Percentiles rank a stretch among this genome's conserved stretches.
These are phyloP conservation scores for Varecia variegata DNA, from an alignment of 2,797 vertebrate genomes.

Conservation along the genomic window DNA sequence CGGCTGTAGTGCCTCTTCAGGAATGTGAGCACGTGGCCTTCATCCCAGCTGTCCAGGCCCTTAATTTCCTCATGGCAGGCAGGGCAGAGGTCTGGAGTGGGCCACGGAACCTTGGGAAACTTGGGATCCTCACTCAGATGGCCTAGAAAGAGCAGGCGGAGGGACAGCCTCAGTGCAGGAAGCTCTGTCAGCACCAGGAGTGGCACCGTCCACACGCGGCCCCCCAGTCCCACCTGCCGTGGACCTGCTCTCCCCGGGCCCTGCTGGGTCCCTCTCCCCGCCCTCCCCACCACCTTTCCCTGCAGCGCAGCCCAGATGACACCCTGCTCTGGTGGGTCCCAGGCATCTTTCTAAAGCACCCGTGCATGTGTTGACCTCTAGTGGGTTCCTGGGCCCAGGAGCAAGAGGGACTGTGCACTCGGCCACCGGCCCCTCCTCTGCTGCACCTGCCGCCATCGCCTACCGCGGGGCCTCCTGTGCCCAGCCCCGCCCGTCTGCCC, in stretches of 20 bases:
- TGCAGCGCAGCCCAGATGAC: neutral
- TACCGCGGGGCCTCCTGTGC: too few relatives aligned
- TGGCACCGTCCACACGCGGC: accelerated
- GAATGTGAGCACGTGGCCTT: slow-evolving; percentile 88
- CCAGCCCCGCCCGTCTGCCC: neutral
- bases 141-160: slow-evolving; percentile 80
- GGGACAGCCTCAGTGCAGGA: neutral
- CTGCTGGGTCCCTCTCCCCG: neutral
- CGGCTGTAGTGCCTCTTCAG: slow-evolving; percentile 89
- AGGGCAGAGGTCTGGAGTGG: slow-evolving; percentile 91
- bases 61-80: slow-evolving; percentile 91
- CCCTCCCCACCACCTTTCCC: neutral
- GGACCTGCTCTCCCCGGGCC: neutral
- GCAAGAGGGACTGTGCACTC: neutral
- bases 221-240: accelerated
- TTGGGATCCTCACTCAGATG: slow-evolving; percentile 93
- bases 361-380: accelerated
- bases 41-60: slow-evolving; percentile 91
- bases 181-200: too few relatives aligned
- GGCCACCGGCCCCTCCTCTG: neutral
- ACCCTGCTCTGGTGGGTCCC: neutral
- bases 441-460: neutral
- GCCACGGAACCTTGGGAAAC: slow-evolving; percentile 95
- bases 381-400: neutral
- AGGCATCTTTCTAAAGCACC: neutral